A percentile compares a stretch with the other conserved stretches of the same genome.
Evolutionary conservation across 1,140 invertebrate species (phyloP).

Genomic region (Pristionchus pacificus): DNA sequence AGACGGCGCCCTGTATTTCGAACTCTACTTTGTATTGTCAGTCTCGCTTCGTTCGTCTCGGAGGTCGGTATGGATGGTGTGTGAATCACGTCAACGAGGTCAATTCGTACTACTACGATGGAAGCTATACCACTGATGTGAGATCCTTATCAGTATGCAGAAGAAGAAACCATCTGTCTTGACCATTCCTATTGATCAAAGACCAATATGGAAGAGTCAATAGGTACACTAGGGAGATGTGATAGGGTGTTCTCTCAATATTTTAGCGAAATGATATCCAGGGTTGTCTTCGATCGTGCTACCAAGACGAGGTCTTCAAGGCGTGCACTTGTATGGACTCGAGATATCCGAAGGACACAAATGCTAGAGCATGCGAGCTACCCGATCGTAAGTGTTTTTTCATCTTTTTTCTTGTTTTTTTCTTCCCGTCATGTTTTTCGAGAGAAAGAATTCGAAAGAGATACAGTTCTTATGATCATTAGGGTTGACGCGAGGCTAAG

Average conservation of each 20-base stretch:
- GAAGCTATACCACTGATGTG: slow-evolving; percentile 32
- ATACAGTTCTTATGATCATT: too few species aligned
- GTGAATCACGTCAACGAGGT: slow-evolving; percentile 27
- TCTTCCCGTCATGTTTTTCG: too few species aligned
- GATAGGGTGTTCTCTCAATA: too few species aligned
- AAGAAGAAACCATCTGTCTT: neutral
- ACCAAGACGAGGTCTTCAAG: slow-evolving; percentile 27
- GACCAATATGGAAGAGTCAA: too few species aligned
- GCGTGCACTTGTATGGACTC: slow-evolving; percentile 37
- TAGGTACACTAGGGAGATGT: too few species aligned
- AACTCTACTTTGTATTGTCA: slow-evolving; percentile 5
- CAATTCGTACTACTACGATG: slow-evolving; percentile 30
- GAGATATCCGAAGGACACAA: slow-evolving; percentile 20
- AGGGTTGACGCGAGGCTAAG: too few species aligned
- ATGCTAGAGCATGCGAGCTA: slow-evolving; percentile 20
- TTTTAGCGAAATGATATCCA: too few species aligned
- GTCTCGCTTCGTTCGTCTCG: slow-evolving; percentile 29
- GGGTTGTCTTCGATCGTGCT: slow-evolving; percentile 37
- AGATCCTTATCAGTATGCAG: too few species aligned
- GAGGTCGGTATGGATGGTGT: slow-evolving; percentile 33
- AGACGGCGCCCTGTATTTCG: neutral
- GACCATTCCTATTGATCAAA: too few species aligned
- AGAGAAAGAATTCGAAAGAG: too few species aligned
- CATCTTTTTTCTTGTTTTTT: too few species aligned
- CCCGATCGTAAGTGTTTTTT: slow-evolving; percentile 23